phyloP scores from a whole-genome alignment of 92 coral and sea anemone genomes.

The Porites divaricata region DNA sequence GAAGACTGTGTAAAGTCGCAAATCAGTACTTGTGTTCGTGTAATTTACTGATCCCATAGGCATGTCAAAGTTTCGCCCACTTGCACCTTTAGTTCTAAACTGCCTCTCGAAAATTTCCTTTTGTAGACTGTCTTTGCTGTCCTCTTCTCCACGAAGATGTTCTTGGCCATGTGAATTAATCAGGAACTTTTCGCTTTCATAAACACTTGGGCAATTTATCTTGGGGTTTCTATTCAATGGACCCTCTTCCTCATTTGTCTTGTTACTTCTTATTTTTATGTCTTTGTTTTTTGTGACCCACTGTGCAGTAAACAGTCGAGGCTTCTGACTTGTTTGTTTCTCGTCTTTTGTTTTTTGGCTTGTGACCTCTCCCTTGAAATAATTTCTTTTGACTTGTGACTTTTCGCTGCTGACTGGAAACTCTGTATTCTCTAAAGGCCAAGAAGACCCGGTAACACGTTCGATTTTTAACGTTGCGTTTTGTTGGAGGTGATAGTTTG shows the following conservation, averaged over 20 bases:
- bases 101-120: neutral
- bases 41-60: neutral
- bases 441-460: neutral
- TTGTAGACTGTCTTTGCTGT: neutral
- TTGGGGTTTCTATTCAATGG: neutral
- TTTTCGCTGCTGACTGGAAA: neutral
- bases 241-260: neutral
- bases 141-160: neutral
- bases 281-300: constrained; percentile 6
- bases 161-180: neutral
- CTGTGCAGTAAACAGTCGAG: neutral
- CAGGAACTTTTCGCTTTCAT: neutral
- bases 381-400: neutral
- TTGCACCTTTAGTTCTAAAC: neutral
- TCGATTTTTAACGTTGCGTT: neutral
- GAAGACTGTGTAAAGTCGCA: neutral
- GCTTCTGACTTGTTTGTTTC: neutral
- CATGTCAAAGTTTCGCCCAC: neutral
- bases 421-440: neutral
- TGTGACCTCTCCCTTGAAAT: neutral
- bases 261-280: neutral
- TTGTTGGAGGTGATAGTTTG: neutral
- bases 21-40: neutral
- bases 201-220: neutral
- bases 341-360: neutral